Percentiles rank a stretch among this genome's conserved stretches.
Evolutionary conservation across 2,113 vertebrate genomes (phyloP).

Genomic region (Lagenorhynchus albirostris): DNA sequence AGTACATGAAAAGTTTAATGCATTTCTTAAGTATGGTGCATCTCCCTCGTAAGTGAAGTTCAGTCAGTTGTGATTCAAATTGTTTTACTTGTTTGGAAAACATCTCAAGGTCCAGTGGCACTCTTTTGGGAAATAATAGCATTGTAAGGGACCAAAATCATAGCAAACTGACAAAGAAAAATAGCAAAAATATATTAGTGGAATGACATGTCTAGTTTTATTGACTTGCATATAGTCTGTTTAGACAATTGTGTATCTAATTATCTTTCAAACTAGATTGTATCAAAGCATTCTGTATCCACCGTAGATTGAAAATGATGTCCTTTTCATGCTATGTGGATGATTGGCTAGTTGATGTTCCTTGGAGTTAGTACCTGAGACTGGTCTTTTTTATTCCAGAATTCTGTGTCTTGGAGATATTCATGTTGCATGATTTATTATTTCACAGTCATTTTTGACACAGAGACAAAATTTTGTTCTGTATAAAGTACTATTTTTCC

Average conservation of each 20-base stretch:
- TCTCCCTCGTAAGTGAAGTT: conserved; percentile 30
- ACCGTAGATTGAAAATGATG: conserved; percentile 77
- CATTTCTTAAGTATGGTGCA: conserved; percentile 12
- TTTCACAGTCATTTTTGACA: conserved; percentile 35
- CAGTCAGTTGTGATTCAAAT: conserved; percentile 29
- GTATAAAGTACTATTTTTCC: conserved; percentile 19
- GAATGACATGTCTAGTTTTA: conserved; percentile 75
- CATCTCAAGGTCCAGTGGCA: background rate
- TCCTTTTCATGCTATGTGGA: conserved; percentile 64
- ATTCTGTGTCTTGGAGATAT: conserved; percentile 57
- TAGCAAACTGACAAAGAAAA: conserved; percentile 64
- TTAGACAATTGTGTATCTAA: conserved; percentile 75
- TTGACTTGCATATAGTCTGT: conserved; percentile 53
- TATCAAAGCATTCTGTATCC: conserved; percentile 65
- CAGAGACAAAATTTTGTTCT: conserved; percentile 21
- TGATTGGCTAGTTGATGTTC: conserved; percentile 74
- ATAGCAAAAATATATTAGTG: conserved; percentile 53
- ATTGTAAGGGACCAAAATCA: conserved; percentile 37
- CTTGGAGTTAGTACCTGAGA: conserved; percentile 64
- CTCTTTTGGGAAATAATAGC: conserved; percentile 53
- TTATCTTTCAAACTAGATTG: conserved; percentile 79
- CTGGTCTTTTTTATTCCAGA: conserved; percentile 64
- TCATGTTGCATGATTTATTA: conserved; percentile 52
- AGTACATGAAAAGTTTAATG: background rate
- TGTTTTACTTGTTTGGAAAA: conserved; percentile 48